Base-by-base conservation (phyloP, 2,113 vertebrate species). In the Lepus americanus region DNA sequence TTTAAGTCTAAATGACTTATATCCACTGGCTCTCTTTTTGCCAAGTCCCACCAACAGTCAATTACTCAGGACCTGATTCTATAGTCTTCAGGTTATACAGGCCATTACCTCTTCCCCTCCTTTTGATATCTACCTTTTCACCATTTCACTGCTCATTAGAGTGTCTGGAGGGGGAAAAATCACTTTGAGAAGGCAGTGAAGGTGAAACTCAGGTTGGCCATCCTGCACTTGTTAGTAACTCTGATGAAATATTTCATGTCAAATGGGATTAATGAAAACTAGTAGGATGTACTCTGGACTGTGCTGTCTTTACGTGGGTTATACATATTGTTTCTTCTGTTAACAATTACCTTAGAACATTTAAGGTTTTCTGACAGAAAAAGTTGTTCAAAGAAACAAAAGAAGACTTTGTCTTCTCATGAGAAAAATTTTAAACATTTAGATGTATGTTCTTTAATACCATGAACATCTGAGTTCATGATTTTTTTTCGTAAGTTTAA, bases 1-100 rank as follows among this genome's bases (percentile, higher is more conserved):
- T 88, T 95, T 95, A 95, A 81, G 9, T 59, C n/a, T 95, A 27
- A 39, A 90, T 95, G 95, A 96, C 94, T 95, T 83, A 92, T 64
- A 12, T 13, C 59, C 53, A 85, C 33, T 64, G 23, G 17, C 49
- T 95, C 6, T 83, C 69, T n/a, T 96, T 96, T 84, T 94, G n/a
- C 27, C 76, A 95, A 94, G 77, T 96, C 36, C 31, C 73, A 78
- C 84, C 84, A 97, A 88, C 33, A 97, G 36, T 96, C 90, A 84
- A 74, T 79, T 96, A 90, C 82, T 12, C 17, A 81, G 55, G 87
- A 92, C 94, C 82, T 89, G 29, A 81, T 92, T 93, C 69, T 3
- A 31, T 88, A 92, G 85, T 93, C 96, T 94, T 90, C 77, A 90
- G 73, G 81, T 96, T 93, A 93, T 92, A 87, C 73, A 93, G 77